Evolutionary conservation across 2,113 vertebrate species (phyloP).

Genomic region (Rhinichthys klamathensis): DNA sequence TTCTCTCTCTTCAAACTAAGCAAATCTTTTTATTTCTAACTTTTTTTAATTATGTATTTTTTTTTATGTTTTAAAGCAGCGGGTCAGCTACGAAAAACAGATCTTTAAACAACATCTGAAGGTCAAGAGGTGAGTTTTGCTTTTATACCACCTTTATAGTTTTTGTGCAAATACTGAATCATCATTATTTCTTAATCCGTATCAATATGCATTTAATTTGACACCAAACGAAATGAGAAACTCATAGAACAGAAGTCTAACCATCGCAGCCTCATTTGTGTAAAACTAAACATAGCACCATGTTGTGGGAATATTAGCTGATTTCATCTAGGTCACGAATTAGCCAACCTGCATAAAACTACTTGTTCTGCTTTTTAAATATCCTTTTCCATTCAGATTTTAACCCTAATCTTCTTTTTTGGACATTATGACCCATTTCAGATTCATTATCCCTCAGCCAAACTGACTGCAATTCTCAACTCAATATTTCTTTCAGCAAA

Average conservation of each 20-base stretch:
- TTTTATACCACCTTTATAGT: background rate
- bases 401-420: background rate
- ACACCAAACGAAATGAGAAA: background rate
- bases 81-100: background rate
- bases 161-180: background rate
- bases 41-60: background rate
- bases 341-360: background rate
- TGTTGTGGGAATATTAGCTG: background rate
- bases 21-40: background rate
- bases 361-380: background rate
- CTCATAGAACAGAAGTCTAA: background rate
- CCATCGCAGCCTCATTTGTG: background rate
- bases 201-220: background rate
- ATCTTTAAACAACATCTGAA: background rate
- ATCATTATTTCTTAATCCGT: background rate
- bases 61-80: background rate
- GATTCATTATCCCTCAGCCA: background rate
- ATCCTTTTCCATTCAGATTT: background rate
- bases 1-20: background rate
- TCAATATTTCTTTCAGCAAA: background rate
- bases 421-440: background rate
- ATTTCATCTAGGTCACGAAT: background rate
- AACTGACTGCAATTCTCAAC: background rate
- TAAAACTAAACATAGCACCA: background rate
- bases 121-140: background rate